Percentiles rank a stretch among this genome's conserved stretches.
Conservation (phyloP, 2,113 vertebrate species). For the Emydocephalus ijimae region DNA sequence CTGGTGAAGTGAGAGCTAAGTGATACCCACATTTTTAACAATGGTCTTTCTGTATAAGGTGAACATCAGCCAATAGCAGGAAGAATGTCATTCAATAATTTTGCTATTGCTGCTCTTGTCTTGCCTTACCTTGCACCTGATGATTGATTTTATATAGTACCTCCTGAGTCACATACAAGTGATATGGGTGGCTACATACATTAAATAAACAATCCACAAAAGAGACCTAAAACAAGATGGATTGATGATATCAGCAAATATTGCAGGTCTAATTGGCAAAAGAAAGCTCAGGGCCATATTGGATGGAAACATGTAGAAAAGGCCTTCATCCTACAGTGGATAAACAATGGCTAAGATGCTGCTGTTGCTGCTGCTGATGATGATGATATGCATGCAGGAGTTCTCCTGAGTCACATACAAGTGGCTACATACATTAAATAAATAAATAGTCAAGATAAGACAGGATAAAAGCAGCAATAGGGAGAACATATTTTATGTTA, state of each 20-base stretch:
- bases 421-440: neutral
- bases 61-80: neutral
- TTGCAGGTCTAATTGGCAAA: too few relatives aligned
- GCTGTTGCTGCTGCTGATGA: too few relatives aligned
- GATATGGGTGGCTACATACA: neutral
- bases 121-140: neutral
- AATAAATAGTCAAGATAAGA: neutral
- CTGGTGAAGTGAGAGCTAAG: neutral
- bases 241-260: too few relatives aligned
- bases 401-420: too few relatives aligned
- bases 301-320: too few relatives aligned
- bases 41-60: neutral
- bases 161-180: neutral
- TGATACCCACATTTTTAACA: neutral
- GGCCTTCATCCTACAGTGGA: too few relatives aligned
- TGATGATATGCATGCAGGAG: too few relatives aligned
- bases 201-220: neutral
- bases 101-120: neutral
- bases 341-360: too few relatives aligned
- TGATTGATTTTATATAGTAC: neutral
- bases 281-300: too few relatives aligned
- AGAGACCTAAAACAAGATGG: too few relatives aligned
- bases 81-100: neutral
- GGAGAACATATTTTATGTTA: neutral
- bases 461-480: neutral